Base-by-base conservation (phyloP, 2,797 vertebrate genomes). In the Pteronotus mesoamericanus region DNA sequence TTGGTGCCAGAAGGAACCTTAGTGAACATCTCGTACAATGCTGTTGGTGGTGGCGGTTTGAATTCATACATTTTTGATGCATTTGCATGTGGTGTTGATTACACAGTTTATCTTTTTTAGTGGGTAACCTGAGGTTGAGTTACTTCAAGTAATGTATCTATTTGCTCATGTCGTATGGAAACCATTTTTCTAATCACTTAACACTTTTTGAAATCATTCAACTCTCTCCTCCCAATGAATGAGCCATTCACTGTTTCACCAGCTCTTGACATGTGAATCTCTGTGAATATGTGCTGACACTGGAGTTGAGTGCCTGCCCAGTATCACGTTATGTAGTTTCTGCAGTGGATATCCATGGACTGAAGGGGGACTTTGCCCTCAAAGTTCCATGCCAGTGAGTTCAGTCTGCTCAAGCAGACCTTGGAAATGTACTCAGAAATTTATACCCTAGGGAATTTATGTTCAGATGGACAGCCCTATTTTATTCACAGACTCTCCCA, bases 61-160 rank as follows among this genome's bases (percentile, higher is more conserved):
- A 55, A 51, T 46, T 78, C 51, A 82, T 64, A 24, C 26, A 55
- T 69, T 86, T 86, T 48, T 61, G 19, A 77, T 92, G n/a, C 66
- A 77, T 89, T 89, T 89, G n/a, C 44, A 29, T 66, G 24, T 71
- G 71, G 12, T 19, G 85, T 74, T 75, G 37, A 29, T 61, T 61
- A 61, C 29, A 61, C 4, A 32, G 64, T 26, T 69, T 92, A 24
- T 55, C 51, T 95, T 44, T 39, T n/a, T 89, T 80, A 42, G 19
- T 53, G 21, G 39, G 44, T 80, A 85, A 34, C n/a, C 72, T 71
- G 39, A 92, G 21, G 14, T 53, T 82, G n/a, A 89, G 34, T 9
- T 64, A 92, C 53, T 89, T 95, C 75, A 80, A 82, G 87, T 86
- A 82, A 66, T 57, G 3, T 77, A 89, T 89, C 51, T 90, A 7